Conservation (phyloP, 2,888 invertebrate genomes). For the Drosophila mettleri region DNA sequence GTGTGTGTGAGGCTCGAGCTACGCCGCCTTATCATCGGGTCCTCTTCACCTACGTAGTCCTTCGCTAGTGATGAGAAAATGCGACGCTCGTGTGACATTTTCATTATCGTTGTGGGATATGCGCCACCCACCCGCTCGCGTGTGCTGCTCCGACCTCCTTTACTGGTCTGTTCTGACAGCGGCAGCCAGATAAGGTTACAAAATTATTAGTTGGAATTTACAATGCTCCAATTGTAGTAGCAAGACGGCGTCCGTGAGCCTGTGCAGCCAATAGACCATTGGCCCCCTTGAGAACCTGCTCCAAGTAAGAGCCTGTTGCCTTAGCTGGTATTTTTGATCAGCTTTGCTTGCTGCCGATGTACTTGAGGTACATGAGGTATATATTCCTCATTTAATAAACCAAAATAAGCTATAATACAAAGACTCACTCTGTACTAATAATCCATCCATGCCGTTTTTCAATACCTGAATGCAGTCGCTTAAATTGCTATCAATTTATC, state of each 20-base stretch:
- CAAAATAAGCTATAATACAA: conserved; percentile 8
- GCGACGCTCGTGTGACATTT: conserved; percentile 83
- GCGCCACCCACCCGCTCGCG: conserved; percentile 36
- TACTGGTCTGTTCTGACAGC: conserved; percentile 53
- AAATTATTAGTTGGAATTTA: conserved; percentile 83
- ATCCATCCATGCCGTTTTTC: neutral
- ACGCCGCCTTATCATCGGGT: conserved; percentile 3
- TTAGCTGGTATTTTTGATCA: conserved; percentile 15
- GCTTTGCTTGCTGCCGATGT: conserved; percentile 25
- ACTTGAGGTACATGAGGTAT: conserved; percentile 13
- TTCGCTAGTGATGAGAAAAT: conserved; percentile 80
- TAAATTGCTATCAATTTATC: conserved; percentile 65
- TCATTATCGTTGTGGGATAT: conserved; percentile 83
- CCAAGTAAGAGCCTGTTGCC: conserved; percentile 7
- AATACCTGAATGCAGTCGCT: conserved; percentile 9
- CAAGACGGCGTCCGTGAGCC: conserved; percentile 8
- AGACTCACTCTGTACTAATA: neutral
- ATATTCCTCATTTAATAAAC: conserved; percentile 57
- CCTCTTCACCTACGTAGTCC: neutral
- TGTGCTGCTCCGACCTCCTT: neutral
- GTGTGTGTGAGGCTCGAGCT: conserved; percentile 20
- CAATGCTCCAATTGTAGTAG: conserved; percentile 66
- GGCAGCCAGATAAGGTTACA: conserved; percentile 80
- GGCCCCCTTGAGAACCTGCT: conserved; percentile 2
- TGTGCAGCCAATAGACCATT: conserved; percentile 8